Percentiles rank a stretch among this genome's conserved stretches.
phyloP scores from a whole-genome alignment of 2,888 invertebrate genomes.

The Beris morrisii region DNA sequence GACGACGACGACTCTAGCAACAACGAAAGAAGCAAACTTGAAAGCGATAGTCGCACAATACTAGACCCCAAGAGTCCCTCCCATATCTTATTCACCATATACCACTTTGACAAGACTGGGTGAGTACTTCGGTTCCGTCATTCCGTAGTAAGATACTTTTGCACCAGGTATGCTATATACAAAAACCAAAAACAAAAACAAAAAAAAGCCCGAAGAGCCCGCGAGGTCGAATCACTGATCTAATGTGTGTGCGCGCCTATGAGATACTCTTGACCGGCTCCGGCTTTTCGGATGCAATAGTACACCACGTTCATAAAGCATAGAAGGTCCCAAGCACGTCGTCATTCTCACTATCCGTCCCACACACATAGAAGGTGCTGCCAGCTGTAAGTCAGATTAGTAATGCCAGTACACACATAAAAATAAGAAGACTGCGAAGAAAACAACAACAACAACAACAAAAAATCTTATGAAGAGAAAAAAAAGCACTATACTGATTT shows the following conservation, averaged over 20 bases:
- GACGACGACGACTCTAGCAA: background rate
- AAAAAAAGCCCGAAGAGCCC: background rate
- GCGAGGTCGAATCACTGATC: background rate
- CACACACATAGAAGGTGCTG: constrained; percentile 14
- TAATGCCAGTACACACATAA: background rate
- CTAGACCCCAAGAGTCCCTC: constrained; percentile 23
- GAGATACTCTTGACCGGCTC: constrained; percentile 3
- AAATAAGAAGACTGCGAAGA: too few species aligned
- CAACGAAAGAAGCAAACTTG: constrained; percentile 20
- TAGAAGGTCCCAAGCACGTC: constrained; percentile 15
- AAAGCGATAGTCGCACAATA: constrained; percentile 30
- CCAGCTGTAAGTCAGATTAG: constrained; percentile 19
- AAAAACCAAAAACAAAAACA: background rate
- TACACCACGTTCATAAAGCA: background rate
- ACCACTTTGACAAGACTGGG: constrained; percentile 9
- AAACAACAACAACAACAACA: background rate
- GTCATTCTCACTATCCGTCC: background rate
- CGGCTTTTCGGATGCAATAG: background rate
- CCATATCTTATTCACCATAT: constrained; percentile 22
- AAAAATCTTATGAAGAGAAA: constrained; percentile 9
- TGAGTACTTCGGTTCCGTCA: too few species aligned
- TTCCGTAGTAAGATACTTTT: too few species aligned
- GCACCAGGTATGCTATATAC: background rate
- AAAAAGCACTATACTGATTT: constrained; percentile 21
- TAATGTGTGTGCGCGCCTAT: background rate